Evolutionary conservation across 2,797 vertebrate genomes (phyloP), one percentile per base, ranked within the genome.

Genomic region (Chrysocyon brachyurus): DNA sequence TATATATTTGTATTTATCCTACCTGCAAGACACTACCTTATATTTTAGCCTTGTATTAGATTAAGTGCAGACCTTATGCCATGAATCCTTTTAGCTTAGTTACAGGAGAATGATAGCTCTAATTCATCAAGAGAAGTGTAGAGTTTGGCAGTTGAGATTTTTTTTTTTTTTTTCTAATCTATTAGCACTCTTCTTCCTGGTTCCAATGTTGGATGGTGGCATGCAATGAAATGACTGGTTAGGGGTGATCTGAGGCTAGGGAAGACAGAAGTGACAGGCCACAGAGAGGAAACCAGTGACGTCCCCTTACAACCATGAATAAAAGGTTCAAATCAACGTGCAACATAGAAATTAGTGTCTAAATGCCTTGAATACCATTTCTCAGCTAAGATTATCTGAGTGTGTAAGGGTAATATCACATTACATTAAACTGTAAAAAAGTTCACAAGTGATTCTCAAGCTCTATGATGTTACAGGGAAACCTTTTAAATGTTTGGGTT

Each of bases 401-500:
- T 57, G 49, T 83, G 52, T 90, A 21, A 1, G 68, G 70, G 64
- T 84, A 61, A 33, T 57, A 36, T 15, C 31, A n/a, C 54, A 21
- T 79, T 90, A n/a, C 28, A 82, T 54, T 78, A 75, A 75, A 31
- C 52, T 90, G 7, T 33, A 46, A 49, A 79, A 92, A 92, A 61
- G 63, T 84, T 93, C 49, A 63, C 59, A n/a, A 77, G 24, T 94
- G 72, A 82, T 72, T 82, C 56, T 79, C n/a, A 91, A 54, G 61
- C 87, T 73, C 21, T 85, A 54, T 22, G 61, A 40, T 61, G 6
- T 95, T 89, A 86, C 22, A 40, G 26, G 24, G 17, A 90, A 87
- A 93, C 2, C 49, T 78, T 85, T 91, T 33, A 73, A 63, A 86
- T 72, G 5, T 73, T 90, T 95, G 36, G 87, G 15, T 85, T 91